A percentile compares a stretch with the other conserved stretches of the same genome.
These are phyloP conservation scores for Aix galericulata DNA, from an alignment of 2,113 vertebrate species.

Conservation along the genomic window DNA sequence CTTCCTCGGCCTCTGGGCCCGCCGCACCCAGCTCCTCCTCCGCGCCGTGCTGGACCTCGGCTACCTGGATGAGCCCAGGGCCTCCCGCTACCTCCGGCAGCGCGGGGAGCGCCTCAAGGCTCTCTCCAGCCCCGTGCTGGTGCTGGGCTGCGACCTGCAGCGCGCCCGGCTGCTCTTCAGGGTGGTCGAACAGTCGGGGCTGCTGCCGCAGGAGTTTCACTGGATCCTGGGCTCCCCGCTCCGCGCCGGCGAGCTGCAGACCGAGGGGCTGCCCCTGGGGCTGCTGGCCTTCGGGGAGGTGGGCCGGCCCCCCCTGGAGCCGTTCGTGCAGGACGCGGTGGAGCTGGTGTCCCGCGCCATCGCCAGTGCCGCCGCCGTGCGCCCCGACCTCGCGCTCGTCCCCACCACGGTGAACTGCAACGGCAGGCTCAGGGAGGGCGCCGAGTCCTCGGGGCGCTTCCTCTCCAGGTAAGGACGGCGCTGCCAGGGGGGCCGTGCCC, in stretches of 20 bases:
- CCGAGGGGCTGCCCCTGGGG: constrained; percentile 84
- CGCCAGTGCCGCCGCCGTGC: constrained; percentile 63
- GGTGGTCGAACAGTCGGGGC: constrained; percentile 73
- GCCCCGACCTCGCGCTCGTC: constrained; percentile 76
- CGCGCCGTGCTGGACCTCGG: constrained; percentile 82
- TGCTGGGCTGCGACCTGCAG: constrained; percentile 84
- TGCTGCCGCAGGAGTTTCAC: constrained; percentile 78
- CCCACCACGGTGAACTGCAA: constrained; percentile 82
- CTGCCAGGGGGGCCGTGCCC: background rate
- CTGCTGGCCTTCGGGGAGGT: constrained; percentile 90
- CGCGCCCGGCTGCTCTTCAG: constrained; percentile 77
- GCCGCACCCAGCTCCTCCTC: constrained; percentile 68
- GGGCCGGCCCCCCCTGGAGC: constrained; percentile 84
- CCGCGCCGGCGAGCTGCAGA: constrained; percentile 82
- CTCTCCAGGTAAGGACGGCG: constrained; percentile 79
- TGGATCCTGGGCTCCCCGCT: constrained; percentile 93
- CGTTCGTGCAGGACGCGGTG: constrained; percentile 83
- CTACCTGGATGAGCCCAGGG: constrained; percentile 37
- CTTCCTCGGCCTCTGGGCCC: constrained; percentile 64
- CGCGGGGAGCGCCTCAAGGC: constrained; percentile 55
- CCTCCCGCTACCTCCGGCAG: constrained; percentile 70
- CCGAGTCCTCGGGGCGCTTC: constrained; percentile 75
- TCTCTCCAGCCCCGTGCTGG: constrained; percentile 76
- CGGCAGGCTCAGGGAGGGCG: constrained; percentile 53
- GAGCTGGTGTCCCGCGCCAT: constrained; percentile 83